These are phyloP conservation scores for Tapirus indicus DNA, from an alignment of 2,797 vertebrate species.

Conservation along the genomic window DNA sequence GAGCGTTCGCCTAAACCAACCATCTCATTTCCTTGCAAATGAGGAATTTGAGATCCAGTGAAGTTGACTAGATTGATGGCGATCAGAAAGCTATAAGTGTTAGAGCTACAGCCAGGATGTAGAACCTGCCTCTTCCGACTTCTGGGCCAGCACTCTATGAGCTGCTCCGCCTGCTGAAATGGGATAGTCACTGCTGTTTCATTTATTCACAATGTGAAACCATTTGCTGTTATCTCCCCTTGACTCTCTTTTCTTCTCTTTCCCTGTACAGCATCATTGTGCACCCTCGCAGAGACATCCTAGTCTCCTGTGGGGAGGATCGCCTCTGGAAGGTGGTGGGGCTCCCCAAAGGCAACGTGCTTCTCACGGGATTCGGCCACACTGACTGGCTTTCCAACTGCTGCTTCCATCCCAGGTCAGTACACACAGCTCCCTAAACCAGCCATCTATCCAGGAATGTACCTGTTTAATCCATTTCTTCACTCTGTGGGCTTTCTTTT, in stretches of 20 bases:
- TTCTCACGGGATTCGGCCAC: slow-evolving; percentile 92
- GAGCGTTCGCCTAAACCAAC: background rate
- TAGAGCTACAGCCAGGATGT: background rate
- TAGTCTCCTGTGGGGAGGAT: slow-evolving; percentile 89
- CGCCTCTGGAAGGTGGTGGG: slow-evolving; percentile 90
- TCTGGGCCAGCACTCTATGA: background rate
- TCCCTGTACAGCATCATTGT: slow-evolving; percentile 83
- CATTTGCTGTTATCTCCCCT: fast-evolving
- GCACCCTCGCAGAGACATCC: slow-evolving; percentile 86
- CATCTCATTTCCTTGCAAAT: background rate
- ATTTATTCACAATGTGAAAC: background rate
- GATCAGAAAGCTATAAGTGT: background rate
- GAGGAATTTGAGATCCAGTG: background rate
- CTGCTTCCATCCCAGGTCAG: slow-evolving; percentile 93
- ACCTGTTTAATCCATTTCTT: slow-evolving; percentile 59
- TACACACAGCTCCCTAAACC: slow-evolving; percentile 25
- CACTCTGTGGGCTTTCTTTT: slow-evolving; percentile 3
- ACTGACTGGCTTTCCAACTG: slow-evolving; percentile 93
- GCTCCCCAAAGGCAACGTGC: slow-evolving; percentile 88
- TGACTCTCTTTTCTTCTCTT: slow-evolving; percentile 48
- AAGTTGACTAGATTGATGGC: background rate
- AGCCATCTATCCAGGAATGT: slow-evolving; percentile 42
- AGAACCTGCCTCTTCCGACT: background rate
- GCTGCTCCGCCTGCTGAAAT: background rate
- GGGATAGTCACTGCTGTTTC: background rate